Conservation (phyloP, 1,140 invertebrate species). For the Caenorhabditis brenneri region DNA sequence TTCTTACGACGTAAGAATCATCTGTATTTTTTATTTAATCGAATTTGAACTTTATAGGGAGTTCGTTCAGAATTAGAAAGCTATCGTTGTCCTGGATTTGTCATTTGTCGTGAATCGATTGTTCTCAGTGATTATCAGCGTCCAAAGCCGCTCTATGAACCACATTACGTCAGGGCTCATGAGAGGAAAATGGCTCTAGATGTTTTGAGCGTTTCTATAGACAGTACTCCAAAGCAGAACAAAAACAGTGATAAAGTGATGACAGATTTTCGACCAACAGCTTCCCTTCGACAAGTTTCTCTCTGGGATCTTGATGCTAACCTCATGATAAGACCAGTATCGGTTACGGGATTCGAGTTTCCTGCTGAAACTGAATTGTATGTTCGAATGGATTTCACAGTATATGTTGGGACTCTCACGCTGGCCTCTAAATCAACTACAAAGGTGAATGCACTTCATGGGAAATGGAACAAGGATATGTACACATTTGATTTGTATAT, state of each 20-base stretch:
- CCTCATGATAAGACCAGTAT: not conserved
- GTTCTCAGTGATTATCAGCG: conserved; percentile 58
- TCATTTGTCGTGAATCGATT: conserved; percentile 53
- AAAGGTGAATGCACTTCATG: not conserved
- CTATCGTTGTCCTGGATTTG: conserved; percentile 61
- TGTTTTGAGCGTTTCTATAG: conserved; percentile 7
- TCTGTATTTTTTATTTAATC: not conserved
- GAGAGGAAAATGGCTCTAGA: conserved; percentile 39
- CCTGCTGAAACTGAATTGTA: conserved; percentile 46
- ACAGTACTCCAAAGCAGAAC: not conserved
- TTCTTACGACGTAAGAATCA: not conserved
- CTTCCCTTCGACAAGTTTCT: not conserved
- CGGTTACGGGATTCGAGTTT: not conserved
- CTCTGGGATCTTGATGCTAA: conserved; percentile 1
- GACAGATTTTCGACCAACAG: conserved; percentile 5
- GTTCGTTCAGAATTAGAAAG: conserved; percentile 66
- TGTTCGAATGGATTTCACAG: conserved; percentile 59
- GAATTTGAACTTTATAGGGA: conserved; percentile 58
- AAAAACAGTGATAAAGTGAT: not conserved
- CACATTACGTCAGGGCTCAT: conserved; percentile 59
- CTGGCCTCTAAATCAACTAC: not conserved
- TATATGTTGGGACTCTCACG: conserved; percentile 24
- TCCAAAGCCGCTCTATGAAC: conserved; percentile 62
- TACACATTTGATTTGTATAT: conserved; percentile 63
- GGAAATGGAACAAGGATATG: conserved; percentile 42